Conservation (phyloP, 2,888 invertebrate genomes). For the Meloe dianella region DNA sequence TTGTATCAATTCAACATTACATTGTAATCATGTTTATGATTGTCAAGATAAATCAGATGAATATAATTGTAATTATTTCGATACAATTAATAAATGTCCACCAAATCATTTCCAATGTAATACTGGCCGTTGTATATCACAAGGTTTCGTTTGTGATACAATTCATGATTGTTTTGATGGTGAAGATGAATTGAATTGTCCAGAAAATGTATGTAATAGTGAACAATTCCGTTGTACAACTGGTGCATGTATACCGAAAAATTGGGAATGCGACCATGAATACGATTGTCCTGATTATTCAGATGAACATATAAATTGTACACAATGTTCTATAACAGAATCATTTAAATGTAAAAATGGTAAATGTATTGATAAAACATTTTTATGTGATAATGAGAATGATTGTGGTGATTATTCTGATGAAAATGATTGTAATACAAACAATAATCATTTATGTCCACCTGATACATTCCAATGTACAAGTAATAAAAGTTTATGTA, state of each 20-base stretch:
- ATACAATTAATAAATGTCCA: conserved; percentile 55
- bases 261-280: conserved; percentile 74
- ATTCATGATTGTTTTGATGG: conserved; percentile 60
- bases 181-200: conserved; percentile 61
- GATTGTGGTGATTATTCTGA: conserved; percentile 68
- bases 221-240: conserved; percentile 65
- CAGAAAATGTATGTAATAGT: neutral
- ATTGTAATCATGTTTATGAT: conserved; percentile 63
- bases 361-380: conserved; percentile 44
- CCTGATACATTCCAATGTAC: conserved; percentile 62
- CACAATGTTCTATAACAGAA: neutral
- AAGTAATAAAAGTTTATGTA: conserved; percentile 61
- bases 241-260: conserved; percentile 72
- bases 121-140: conserved; percentile 62
- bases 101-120: conserved; percentile 61
- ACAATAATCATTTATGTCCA: conserved; percentile 48
- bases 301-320: conserved; percentile 71
- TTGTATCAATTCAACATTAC: conserved; percentile 57
- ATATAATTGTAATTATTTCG: conserved; percentile 57
- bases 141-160: conserved; percentile 62
- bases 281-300: conserved; percentile 77
- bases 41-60: conserved; percentile 68
- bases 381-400: conserved; percentile 65
- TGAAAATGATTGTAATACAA: conserved; percentile 59
- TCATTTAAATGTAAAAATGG: conserved; percentile 23